Conservation (phyloP, 2,113 vertebrate species). For the Stomatorhinus ivindoensis region DNA sequence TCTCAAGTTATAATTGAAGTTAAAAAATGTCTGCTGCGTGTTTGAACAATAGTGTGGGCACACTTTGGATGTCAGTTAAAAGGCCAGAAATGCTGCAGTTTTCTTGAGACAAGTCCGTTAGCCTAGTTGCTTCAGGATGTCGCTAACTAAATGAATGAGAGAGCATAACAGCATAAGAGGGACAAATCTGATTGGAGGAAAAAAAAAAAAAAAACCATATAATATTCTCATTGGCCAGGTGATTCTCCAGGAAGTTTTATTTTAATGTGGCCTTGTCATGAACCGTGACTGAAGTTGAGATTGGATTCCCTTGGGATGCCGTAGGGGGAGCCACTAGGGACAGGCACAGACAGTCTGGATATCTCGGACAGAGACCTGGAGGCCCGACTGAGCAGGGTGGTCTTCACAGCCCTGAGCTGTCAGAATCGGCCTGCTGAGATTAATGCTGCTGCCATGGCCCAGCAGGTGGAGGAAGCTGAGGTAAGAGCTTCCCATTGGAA, state of each 20-base stretch:
- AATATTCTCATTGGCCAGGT: not conserved
- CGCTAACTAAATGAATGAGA: not conserved
- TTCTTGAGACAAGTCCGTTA: not conserved
- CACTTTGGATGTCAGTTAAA: not conserved
- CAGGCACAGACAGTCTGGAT: conserved; percentile 25
- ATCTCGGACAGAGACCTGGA: conserved; percentile 39
- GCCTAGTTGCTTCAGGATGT: not conserved
- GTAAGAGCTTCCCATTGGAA: conserved; percentile 48
- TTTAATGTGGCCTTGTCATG: not conserved
- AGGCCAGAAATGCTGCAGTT: not conserved
- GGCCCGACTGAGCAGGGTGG: conserved; percentile 52
- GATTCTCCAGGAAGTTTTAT: not conserved
- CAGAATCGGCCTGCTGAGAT: conserved; percentile 67
- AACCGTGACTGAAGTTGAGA: not conserved
- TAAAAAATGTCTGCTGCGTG: not conserved
- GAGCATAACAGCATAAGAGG: not conserved
- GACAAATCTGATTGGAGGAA: not conserved
- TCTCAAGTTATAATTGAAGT: not conserved
- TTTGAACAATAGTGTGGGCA: not conserved
- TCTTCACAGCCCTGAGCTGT: conserved; percentile 61
- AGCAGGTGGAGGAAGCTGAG: conserved; percentile 75
- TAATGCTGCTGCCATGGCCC: conserved; percentile 60
- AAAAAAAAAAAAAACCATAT: not conserved
- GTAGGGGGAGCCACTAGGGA: conserved; percentile 38
- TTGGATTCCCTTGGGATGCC: conserved; percentile 16